Evolutionary conservation across 2,888 invertebrate genomes (phyloP), one percentile per base, ranked within the genome.

Genomic region (Nomada lathburiana): DNA sequence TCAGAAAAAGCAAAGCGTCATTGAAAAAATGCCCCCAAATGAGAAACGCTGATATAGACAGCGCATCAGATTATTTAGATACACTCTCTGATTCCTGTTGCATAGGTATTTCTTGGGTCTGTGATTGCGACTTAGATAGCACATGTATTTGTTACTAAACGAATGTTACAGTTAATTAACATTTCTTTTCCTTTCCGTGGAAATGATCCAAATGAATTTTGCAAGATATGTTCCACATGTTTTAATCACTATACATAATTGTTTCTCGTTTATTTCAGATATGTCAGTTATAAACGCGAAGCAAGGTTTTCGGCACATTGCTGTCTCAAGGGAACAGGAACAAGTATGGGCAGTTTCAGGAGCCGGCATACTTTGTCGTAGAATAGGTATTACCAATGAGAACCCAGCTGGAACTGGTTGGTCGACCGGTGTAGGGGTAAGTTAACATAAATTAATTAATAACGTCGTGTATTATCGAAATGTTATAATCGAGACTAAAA

Each of bases 261-360:
- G 11, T 53, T n/a, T 3, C 18, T 60, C 18, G 18, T 63, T 50
- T 23, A 55, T 65, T 73, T 5, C 76, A 93, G 93, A 94, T 86
- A 87, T 91, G 76, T 92, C 93, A 7, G 93, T 94, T 7, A 26
- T 86, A 42, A 93, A 92, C 59, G 92, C 94, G 11, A 94, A 93
- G 76, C 94, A 93, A 90, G 95, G 96, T 26, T 97, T 97, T 91
- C 96, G 96, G 89, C 96, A 97, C 75, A 95, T 98, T 1, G 97
- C 97, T 11, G 96, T 96, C 52, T 96, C 96, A 63, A 91, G 92
- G 16, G 95, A 95, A 67, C 92, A 91, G 57, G 94, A 94, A 20
- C 97, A 97, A 92, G 96, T 97, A 60, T 98, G 97, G 97, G 97
- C 97, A 0, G 95, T 97, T 63, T 96, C 97, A 16, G 94, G 96